phyloP scores from a whole-genome alignment of 2,888 invertebrate genomes.

The Tenthredo livida region DNA sequence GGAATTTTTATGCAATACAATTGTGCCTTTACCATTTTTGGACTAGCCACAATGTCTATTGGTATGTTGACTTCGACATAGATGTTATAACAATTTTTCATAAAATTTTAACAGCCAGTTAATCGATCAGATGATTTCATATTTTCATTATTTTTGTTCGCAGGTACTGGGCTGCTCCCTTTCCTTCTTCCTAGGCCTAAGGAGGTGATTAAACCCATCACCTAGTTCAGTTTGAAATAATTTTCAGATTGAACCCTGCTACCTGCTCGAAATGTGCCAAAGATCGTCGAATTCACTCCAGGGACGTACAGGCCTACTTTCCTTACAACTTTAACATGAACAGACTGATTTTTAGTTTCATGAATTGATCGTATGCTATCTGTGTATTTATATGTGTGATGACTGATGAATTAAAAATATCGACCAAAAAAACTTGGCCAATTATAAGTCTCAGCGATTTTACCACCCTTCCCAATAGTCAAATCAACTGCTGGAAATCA shows the following conservation, averaged over 20 bases:
- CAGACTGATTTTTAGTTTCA: neutral
- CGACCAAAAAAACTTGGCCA: neutral
- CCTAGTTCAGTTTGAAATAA: neutral
- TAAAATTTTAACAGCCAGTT: neutral
- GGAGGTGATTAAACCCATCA: neutral
- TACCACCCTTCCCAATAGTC: neutral
- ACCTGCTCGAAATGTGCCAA: neutral
- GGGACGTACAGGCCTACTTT: neutral
- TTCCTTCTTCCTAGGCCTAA: neutral
- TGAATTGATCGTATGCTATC: neutral
- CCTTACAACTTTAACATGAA: neutral
- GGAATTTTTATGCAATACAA: neutral
- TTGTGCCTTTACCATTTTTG: slow-evolving; percentile 11
- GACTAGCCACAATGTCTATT: slow-evolving; percentile 1
- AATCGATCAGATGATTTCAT: neutral
- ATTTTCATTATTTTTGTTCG: neutral
- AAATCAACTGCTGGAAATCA: neutral
- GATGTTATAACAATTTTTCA: neutral
- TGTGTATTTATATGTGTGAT: neutral
- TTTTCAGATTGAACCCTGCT: neutral
- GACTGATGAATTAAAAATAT: neutral
- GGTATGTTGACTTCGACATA: neutral
- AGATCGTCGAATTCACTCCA: neutral
- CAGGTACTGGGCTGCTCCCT: slow-evolving; percentile 25
- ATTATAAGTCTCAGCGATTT: neutral